Conservation (phyloP, 2,888 invertebrate genomes). For the Creontiades dilutus region DNA sequence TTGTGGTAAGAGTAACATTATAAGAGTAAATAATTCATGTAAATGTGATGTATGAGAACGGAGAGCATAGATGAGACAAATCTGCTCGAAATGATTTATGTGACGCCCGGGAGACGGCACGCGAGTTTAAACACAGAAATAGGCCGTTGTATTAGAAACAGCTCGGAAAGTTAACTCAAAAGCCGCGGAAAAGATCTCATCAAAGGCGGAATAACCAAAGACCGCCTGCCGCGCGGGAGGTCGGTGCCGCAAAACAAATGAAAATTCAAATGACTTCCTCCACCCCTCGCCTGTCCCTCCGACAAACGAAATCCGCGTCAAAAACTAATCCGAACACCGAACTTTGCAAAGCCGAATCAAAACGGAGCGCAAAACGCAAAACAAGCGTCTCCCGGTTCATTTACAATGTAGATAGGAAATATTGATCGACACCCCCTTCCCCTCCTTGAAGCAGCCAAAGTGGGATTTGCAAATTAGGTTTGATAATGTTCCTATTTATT, state of each 20-base stretch:
- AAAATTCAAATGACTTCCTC: slow-evolving; percentile 58
- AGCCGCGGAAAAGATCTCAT: neutral
- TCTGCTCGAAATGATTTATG: no score
- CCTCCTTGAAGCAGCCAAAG: slow-evolving; percentile 55
- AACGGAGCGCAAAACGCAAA: slow-evolving; percentile 58
- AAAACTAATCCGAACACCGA: slow-evolving; percentile 60
- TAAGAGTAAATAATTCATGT: no score
- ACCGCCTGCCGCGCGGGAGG: neutral
- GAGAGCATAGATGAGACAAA: no score
- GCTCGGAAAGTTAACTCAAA: no score
- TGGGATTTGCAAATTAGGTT: slow-evolving; percentile 72
- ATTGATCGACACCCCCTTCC: slow-evolving; percentile 48
- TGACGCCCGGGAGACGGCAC: no score
- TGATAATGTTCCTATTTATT: slow-evolving; percentile 72
- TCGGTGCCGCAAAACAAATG: slow-evolving; percentile 45
- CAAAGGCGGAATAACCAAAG: slow-evolving; percentile 24
- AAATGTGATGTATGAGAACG: no score
- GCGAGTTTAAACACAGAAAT: no score
- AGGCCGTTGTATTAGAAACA: no score
- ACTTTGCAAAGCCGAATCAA: slow-evolving; percentile 46
- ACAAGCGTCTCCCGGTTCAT: slow-evolving; percentile 58
- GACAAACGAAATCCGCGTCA: slow-evolving; percentile 56
- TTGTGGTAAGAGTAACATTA: no score
- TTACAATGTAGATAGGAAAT: slow-evolving; percentile 68
- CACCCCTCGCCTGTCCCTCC: neutral